Evolutionary conservation across 2,797 vertebrate genomes (phyloP).

Genomic region (Molossus molossus): DNA sequence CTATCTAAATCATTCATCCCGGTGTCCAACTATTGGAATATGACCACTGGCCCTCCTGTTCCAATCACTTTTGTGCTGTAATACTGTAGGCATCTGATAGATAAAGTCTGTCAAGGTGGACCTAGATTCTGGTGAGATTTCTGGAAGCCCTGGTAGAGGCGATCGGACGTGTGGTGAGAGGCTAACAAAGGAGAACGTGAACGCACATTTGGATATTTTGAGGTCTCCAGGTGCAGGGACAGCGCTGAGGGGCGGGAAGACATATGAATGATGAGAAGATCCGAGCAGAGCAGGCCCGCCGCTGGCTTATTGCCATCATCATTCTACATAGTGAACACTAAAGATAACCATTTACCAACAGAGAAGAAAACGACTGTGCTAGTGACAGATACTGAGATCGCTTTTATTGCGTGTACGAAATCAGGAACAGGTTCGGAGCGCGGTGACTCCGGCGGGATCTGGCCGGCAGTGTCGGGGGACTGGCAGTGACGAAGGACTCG

Average conservation of each 20-base stretch:
- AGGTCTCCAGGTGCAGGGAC: background rate
- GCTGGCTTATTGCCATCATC: background rate
- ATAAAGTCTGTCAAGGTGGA: background rate
- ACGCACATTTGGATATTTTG: background rate
- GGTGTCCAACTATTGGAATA: background rate
- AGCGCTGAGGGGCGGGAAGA: background rate
- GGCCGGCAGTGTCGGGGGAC: background rate
- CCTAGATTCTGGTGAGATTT: background rate
- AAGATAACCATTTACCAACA: slow-evolving; percentile 45
- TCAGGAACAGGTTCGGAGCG: background rate
- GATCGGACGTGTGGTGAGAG: background rate
- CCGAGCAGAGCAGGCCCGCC: background rate
- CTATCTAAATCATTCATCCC: background rate
- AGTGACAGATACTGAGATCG: background rate
- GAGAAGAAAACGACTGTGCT: slow-evolving; percentile 22
- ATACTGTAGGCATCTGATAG: background rate
- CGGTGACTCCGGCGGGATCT: background rate
- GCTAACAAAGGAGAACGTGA: background rate
- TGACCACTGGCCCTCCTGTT: background rate
- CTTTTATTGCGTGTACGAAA: slow-evolving; percentile 16
- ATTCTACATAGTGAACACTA: background rate
- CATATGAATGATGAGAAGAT: background rate
- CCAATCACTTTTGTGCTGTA: background rate
- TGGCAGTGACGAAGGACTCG: slow-evolving; percentile 61
- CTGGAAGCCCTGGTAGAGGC: background rate